Percentiles rank a stretch among this genome's conserved stretches.
Conservation (phyloP, 2,113 vertebrate genomes). For the Pterophyllum scalare region DNA sequence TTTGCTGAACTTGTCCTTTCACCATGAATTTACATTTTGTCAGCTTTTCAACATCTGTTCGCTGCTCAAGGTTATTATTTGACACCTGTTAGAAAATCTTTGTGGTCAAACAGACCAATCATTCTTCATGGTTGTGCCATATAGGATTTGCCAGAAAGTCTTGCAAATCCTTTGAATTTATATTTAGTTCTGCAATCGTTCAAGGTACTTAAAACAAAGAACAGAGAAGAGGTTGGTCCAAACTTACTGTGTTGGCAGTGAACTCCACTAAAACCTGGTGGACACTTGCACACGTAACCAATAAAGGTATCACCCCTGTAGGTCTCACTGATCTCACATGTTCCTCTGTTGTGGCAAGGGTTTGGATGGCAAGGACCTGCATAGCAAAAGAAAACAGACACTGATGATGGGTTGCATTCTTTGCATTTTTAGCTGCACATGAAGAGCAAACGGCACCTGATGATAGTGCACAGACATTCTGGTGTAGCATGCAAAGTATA, state of each 20-base stretch:
- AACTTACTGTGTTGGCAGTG: conserved; percentile 99
- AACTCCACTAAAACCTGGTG: conserved; percentile 91
- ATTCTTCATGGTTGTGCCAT: not conserved
- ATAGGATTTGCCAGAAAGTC: not conserved
- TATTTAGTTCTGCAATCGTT: not conserved
- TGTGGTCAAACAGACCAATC: conserved; percentile 3
- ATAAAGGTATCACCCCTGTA: conserved; percentile 97
- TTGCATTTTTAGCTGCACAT: not conserved
- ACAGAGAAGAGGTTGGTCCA: not conserved
- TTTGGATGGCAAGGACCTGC: conserved; percentile 95
- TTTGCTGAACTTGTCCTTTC: conserved; percentile 63
- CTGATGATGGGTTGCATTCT: not conserved
- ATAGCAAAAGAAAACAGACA: conserved; percentile 18
- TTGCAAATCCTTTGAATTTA: not conserved
- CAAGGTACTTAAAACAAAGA: not conserved
- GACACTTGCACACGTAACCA: conserved; percentile 96
- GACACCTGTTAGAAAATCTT: conserved; percentile 3
- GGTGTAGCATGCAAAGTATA: not conserved
- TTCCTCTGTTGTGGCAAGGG: conserved; percentile 96
- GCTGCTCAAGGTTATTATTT: conserved; percentile 50
- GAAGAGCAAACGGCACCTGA: conserved; percentile 2
- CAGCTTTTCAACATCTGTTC: conserved; percentile 40
- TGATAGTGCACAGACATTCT: conserved; percentile 6
- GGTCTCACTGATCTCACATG: conserved; percentile 94
- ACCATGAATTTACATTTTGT: conserved; percentile 44